A percentile compares a stretch with the other conserved stretches of the same genome.
Conservation (phyloP, 2,113 vertebrate species). For the Cololabis saira region DNA sequence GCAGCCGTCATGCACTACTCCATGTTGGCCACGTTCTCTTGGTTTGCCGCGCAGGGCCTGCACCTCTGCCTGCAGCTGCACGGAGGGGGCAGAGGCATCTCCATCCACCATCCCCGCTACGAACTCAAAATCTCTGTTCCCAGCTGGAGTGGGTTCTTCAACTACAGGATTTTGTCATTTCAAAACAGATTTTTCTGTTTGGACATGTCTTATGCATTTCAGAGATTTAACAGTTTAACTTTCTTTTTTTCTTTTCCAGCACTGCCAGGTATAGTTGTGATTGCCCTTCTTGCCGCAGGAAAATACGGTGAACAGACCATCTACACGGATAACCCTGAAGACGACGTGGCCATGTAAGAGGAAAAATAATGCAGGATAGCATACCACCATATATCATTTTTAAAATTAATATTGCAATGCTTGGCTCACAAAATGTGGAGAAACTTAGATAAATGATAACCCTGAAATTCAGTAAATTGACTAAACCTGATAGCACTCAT, state of each 20-base stretch:
- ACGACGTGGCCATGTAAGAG: slow-evolving; percentile 67
- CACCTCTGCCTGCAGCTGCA: slow-evolving; percentile 84
- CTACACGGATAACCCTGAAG: background rate
- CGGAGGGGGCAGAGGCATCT: slow-evolving; percentile 56
- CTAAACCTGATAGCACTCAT: too few species aligned
- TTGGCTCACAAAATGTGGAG: too few species aligned
- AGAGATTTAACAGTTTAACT: background rate
- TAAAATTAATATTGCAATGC: too few species aligned
- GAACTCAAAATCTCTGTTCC: slow-evolving; percentile 78
- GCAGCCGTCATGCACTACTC: slow-evolving; percentile 84
- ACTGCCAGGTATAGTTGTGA: slow-evolving; percentile 47
- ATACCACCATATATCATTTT: too few species aligned
- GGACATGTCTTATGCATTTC: background rate
- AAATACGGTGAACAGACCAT: slow-evolving; percentile 68
- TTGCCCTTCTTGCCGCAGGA: slow-evolving; percentile 29
- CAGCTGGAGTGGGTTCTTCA: slow-evolving; percentile 83
- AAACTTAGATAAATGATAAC: too few species aligned
- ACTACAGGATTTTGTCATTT: background rate
- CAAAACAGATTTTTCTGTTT: background rate
- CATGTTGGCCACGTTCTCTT: slow-evolving; percentile 86
- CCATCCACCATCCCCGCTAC: slow-evolving; percentile 75
- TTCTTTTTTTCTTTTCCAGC: slow-evolving; percentile 41
- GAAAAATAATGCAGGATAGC: background rate
- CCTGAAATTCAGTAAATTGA: too few species aligned
- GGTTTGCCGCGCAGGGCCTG: slow-evolving; percentile 83